Percentiles rank a stretch among this genome's conserved stretches.
phyloP scores from a whole-genome alignment of 2,797 vertebrate genomes.

The Sebastes miniatus region DNA sequence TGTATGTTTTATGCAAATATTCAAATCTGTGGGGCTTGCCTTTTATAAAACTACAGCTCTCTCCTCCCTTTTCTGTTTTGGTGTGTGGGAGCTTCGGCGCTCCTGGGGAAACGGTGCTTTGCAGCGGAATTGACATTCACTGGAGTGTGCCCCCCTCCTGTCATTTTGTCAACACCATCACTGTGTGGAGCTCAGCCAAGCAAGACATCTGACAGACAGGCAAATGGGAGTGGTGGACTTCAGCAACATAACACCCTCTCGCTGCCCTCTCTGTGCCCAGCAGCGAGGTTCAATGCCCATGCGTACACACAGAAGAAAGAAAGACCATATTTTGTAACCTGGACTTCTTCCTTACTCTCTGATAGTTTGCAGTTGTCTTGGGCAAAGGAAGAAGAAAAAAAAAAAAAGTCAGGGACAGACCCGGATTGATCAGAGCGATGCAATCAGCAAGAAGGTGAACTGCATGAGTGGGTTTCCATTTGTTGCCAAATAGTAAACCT shows the following conservation, averaged over 20 bases:
- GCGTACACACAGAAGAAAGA: slow-evolving; percentile 24
- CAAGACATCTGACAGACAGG: slow-evolving; percentile 81
- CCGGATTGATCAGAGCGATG: slow-evolving; percentile 53
- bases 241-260: slow-evolving; percentile 75
- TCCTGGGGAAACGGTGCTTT: slow-evolving; percentile 70
- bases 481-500: slow-evolving; percentile 48
- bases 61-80: slow-evolving; percentile 30
- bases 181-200: slow-evolving; percentile 79
- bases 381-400: background rate
- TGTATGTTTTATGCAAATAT: slow-evolving; percentile 36
- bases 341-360: slow-evolving; percentile 13
- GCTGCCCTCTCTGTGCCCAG: slow-evolving; percentile 60
- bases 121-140: slow-evolving; percentile 81
- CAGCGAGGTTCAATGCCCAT: slow-evolving; percentile 49
- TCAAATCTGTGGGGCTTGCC: slow-evolving; percentile 3
- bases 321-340: slow-evolving; percentile 14
- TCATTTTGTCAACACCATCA: slow-evolving; percentile 84
- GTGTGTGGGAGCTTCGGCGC: slow-evolving; percentile 49
- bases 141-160: slow-evolving; percentile 74
- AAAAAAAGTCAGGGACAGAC: background rate
- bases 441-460: slow-evolving; percentile 50
- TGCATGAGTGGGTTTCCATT: slow-evolving; percentile 67
- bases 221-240: slow-evolving; percentile 82
- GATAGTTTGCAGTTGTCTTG: slow-evolving; percentile 10
- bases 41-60: slow-evolving; percentile 35